Evolutionary conservation across 2,888 invertebrate species (phyloP).

Genomic region (Meghimatium bilineatum): DNA sequence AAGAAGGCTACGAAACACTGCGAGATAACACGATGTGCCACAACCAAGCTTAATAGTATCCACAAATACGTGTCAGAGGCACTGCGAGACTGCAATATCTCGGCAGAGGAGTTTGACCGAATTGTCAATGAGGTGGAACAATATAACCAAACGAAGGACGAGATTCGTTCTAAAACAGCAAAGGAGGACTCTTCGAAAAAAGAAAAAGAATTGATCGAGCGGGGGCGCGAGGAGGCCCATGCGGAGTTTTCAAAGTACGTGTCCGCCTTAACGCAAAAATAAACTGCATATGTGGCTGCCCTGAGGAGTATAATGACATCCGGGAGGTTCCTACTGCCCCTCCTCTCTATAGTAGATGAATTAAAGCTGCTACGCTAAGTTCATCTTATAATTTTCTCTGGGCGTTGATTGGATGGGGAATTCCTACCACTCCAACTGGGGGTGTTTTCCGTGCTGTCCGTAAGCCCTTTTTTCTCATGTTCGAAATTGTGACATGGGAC

Average conservation of each 20-base stretch:
- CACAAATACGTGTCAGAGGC: background rate
- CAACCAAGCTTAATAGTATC: background rate
- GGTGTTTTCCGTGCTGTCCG: no score
- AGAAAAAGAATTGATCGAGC: background rate
- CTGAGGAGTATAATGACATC: background rate
- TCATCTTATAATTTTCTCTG: no score
- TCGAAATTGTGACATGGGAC: no score
- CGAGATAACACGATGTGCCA: background rate
- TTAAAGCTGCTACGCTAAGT: no score
- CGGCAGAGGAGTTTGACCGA: background rate
- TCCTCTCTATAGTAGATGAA: no score
- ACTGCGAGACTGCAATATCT: background rate
- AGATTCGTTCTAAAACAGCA: background rate
- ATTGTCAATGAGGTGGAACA: background rate
- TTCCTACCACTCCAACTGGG: no score
- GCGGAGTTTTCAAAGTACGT: background rate
- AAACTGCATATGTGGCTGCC: background rate
- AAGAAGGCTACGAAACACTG: background rate
- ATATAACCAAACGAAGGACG: background rate
- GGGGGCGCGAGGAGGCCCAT: background rate
- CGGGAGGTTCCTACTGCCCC: no score
- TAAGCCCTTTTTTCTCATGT: no score
- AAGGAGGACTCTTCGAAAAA: background rate
- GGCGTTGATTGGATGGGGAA: no score
- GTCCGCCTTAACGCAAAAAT: conserved; percentile 5